A percentile compares a stretch with the other conserved stretches of the same genome.
Evolutionary conservation across 2,797 vertebrate genomes (phyloP).

Genomic region (Molossus molossus): DNA sequence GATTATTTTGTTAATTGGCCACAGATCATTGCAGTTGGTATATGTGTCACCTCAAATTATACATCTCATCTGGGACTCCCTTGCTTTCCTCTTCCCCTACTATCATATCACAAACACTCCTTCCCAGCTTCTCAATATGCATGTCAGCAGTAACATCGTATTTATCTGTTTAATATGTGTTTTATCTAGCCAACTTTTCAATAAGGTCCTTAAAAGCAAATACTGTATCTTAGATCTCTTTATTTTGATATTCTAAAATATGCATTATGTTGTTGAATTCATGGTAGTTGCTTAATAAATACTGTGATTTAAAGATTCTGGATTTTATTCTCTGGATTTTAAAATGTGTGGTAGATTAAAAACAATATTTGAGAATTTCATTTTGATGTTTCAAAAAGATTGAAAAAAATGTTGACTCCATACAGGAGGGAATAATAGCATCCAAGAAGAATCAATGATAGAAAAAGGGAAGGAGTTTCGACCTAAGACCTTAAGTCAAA

Average conservation of each 20-base stretch:
- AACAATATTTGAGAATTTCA: conserved; percentile 42
- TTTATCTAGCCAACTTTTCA: conserved; percentile 29
- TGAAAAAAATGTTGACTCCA: conserved; percentile 25
- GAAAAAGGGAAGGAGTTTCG: conserved; percentile 77
- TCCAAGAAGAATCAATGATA: conserved; percentile 66
- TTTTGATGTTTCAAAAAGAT: conserved; percentile 54
- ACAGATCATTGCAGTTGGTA: background rate
- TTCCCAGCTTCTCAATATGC: background rate
- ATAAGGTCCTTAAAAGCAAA: background rate
- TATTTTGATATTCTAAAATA: conserved; percentile 22
- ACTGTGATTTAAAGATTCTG: conserved; percentile 43
- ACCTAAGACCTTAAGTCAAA: conserved; percentile 83
- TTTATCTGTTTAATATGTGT: background rate
- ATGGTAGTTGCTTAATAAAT: conserved; percentile 31
- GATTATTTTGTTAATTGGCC: background rate
- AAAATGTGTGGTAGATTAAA: background rate
- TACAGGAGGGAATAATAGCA: background rate
- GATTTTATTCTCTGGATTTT: conserved; percentile 15
- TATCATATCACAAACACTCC: background rate
- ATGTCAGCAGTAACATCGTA: background rate
- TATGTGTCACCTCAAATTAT: background rate
- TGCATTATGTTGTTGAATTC: conserved; percentile 5
- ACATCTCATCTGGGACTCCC: background rate
- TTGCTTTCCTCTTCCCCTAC: background rate
- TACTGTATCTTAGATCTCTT: background rate